Evolutionary conservation across 2,888 invertebrate genomes (phyloP).

Genomic region (Blastobasis lacticolella): DNA sequence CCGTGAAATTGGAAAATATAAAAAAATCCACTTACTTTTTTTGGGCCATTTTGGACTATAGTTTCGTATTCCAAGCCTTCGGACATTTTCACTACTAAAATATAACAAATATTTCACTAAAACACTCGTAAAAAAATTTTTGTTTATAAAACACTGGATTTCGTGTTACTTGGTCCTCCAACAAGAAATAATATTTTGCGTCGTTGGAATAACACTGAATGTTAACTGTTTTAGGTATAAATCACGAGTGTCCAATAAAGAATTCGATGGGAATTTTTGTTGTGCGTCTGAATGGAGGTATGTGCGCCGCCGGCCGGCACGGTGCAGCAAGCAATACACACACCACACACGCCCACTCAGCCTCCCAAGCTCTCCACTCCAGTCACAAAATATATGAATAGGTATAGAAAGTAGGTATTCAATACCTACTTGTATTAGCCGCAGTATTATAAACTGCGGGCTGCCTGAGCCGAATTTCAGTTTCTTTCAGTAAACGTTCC

Average conservation of each 20-base stretch:
- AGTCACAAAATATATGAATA: slow-evolving; percentile 35
- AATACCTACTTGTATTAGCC: no score
- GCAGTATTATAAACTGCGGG: slow-evolving; percentile 29
- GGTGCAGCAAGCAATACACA: slow-evolving; percentile 47
- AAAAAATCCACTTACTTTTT: slow-evolving; percentile 70
- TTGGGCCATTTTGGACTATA: slow-evolving; percentile 77
- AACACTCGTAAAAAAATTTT: slow-evolving; percentile 25
- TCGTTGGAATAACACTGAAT: slow-evolving; percentile 40
- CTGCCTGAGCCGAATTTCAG: slow-evolving; percentile 25
- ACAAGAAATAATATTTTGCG: no score
- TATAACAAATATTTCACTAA: slow-evolving; percentile 45
- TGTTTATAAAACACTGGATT: slow-evolving; percentile 17
- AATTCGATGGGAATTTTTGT: slow-evolving; percentile 43
- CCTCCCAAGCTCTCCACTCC: slow-evolving; percentile 57
- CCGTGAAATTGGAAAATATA: slow-evolving; percentile 1
- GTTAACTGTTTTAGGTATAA: slow-evolving; percentile 31
- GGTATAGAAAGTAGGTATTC: slow-evolving; percentile 42
- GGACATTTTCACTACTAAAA: slow-evolving; percentile 59
- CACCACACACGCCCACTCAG: slow-evolving; percentile 52
- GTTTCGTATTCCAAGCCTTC: slow-evolving; percentile 78
- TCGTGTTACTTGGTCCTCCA: no score
- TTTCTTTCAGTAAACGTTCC: slow-evolving; percentile 9
- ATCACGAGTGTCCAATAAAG: slow-evolving; percentile 51
- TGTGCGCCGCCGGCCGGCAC: slow-evolving; percentile 52
- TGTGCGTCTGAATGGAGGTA: slow-evolving; percentile 37